Conservation (phyloP, 2,113 vertebrate genomes). For the Corythaixoides concolor region DNA sequence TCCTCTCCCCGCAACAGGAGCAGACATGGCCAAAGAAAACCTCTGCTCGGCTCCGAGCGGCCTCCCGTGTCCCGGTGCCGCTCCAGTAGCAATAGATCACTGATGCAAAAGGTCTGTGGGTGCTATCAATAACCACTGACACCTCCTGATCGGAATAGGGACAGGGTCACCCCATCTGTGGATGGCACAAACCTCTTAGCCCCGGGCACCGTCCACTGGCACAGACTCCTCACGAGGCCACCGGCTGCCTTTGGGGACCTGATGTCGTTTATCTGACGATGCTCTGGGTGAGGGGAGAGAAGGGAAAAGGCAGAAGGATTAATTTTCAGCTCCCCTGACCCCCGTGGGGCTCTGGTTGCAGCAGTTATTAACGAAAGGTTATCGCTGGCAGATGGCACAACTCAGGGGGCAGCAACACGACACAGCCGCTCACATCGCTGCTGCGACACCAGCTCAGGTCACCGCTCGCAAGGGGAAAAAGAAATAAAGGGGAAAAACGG, state of each 20-base stretch:
- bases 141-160: accelerated
- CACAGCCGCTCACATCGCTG: accelerated
- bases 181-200: background rate
- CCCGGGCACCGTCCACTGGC: background rate
- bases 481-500: background rate
- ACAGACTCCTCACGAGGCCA: background rate
- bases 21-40: background rate
- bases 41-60: background rate
- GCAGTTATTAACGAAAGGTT: background rate
- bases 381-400: background rate
- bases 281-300: background rate
- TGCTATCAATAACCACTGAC: background rate
- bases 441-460: background rate
- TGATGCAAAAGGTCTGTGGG: too few species aligned
- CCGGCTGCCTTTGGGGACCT: background rate
- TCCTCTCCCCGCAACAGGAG: background rate
- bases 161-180: background rate
- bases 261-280: accelerated
- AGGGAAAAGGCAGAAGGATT: background rate
- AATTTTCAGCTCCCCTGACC: background rate
- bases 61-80: background rate
- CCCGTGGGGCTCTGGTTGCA: background rate
- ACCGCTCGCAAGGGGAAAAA: background rate
- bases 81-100: background rate
- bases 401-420: accelerated